Conservation (phyloP, 2,888 invertebrate species). For the Belgica antarctica region DNA sequence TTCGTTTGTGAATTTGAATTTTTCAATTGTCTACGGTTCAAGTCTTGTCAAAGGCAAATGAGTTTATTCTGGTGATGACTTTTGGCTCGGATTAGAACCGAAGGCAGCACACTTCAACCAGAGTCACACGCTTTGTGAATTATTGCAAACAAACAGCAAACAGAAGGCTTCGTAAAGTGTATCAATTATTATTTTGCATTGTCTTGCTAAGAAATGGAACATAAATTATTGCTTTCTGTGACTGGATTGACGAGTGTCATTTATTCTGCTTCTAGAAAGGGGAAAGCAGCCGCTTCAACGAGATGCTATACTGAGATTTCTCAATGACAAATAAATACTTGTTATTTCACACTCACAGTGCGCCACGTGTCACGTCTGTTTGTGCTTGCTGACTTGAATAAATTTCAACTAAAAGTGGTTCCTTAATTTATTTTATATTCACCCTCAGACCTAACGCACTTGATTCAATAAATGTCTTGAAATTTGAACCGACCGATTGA, state of each 20-base stretch:
- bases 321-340: constrained; percentile 28
- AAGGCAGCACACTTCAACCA: neutral
- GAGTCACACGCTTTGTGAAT: neutral
- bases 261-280: constrained; percentile 3
- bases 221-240: neutral
- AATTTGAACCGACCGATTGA: constrained; percentile 16
- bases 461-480: constrained; percentile 16
- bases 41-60: too few species aligned
- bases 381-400: constrained; percentile 1
- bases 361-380: constrained; percentile 13
- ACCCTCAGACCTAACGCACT: constrained; percentile 16
- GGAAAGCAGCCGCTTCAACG: neutral
- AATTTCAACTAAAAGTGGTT: neutral
- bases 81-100: neutral
- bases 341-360: constrained; percentile 29
- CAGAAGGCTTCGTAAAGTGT: neutral
- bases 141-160: constrained; percentile 3
- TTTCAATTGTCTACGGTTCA: too few species aligned
- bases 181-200: constrained; percentile 23
- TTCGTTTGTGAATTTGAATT: too few species aligned
- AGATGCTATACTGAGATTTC: constrained; percentile 24
- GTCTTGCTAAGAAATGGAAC: neutral
- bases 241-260: constrained; percentile 11
- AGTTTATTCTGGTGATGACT: neutral
- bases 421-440: constrained; percentile 24